Percentiles rank a stretch among this genome's conserved stretches.
phyloP scores from a whole-genome alignment of 2,888 invertebrate genomes.

The Gandaritis pyraliata region DNA sequence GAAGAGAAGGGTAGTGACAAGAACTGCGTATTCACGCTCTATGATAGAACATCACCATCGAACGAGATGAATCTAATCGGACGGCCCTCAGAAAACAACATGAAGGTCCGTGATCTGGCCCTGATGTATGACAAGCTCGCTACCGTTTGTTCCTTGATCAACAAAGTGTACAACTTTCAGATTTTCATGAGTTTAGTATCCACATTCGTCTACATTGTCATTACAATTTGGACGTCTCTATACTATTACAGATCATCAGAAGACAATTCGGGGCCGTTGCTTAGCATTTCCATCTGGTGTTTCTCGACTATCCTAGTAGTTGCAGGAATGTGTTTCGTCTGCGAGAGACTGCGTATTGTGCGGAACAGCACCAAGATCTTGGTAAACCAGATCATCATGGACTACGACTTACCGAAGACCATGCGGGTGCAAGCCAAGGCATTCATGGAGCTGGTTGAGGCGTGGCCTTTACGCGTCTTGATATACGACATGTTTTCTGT shows the following conservation, averaged over 20 bases:
- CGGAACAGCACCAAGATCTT: slow-evolving; percentile 58
- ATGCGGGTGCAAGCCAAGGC: slow-evolving; percentile 67
- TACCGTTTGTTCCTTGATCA: slow-evolving; percentile 54
- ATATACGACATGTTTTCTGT: slow-evolving; percentile 69
- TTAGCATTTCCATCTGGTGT: slow-evolving; percentile 56
- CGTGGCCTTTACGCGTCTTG: slow-evolving; percentile 59
- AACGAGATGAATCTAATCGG: slow-evolving; percentile 49
- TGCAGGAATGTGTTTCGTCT: slow-evolving; percentile 55
- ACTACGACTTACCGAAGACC: slow-evolving; percentile 60
- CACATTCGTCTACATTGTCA: slow-evolving; percentile 61
- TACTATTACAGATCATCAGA: slow-evolving; percentile 51
- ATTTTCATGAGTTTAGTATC: slow-evolving; percentile 64
- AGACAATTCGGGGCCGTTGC: slow-evolving; percentile 45
- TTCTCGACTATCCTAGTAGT: slow-evolving; percentile 53
- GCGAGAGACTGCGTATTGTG: slow-evolving; percentile 55
- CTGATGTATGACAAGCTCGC: slow-evolving; percentile 59
- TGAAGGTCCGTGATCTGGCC: slow-evolving; percentile 59
- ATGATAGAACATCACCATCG: slow-evolving; percentile 38
- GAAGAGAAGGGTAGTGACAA: slow-evolving; percentile 46
- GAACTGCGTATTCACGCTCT: slow-evolving; percentile 47
- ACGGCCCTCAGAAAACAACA: slow-evolving; percentile 46
- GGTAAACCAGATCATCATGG: slow-evolving; percentile 66
- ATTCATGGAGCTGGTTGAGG: slow-evolving; percentile 66
- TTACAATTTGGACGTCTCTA: slow-evolving; percentile 61
- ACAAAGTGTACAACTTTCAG: slow-evolving; percentile 62